Evolutionary conservation across 2,797 vertebrate genomes (phyloP).

Genomic region (Pyrocephalus nanus): DNA sequence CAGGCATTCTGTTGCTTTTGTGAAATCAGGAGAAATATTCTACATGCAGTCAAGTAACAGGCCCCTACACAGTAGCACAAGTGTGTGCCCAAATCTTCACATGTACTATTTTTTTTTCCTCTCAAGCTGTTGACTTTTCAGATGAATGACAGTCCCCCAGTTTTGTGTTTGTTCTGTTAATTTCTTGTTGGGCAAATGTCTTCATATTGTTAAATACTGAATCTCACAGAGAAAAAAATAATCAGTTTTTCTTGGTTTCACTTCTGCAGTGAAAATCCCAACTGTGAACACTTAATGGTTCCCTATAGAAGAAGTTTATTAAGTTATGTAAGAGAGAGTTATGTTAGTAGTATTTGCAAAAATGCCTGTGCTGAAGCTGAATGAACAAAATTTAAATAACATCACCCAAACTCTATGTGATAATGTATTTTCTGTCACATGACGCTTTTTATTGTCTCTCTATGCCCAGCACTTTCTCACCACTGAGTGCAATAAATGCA

Average conservation of each 20-base stretch:
- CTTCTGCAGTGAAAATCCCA: not conserved
- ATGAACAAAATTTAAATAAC: not conserved
- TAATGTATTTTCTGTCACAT: not conserved
- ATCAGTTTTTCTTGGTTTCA: constrained; percentile 5
- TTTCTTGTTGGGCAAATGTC: not conserved
- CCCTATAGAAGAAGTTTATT: not conserved
- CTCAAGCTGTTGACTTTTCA: not conserved
- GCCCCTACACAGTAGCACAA: not conserved
- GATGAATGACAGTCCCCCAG: not conserved
- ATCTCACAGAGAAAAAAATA: not conserved
- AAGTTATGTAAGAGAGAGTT: not conserved
- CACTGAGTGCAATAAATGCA: not conserved
- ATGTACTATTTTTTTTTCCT: not conserved
- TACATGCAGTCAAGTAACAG: not conserved
- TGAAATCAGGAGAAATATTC: constrained; percentile 13
- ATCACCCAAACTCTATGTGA: not conserved
- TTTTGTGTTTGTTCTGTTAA: constrained; percentile 22
- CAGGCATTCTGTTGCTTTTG: constrained; percentile 3
- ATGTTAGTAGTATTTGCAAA: not conserved
- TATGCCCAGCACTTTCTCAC: not conserved
- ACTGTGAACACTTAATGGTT: not conserved
- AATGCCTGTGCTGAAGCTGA: not conserved
- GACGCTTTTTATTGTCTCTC: not conserved
- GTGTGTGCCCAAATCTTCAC: not conserved
- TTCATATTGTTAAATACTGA: not conserved